Percentiles rank a stretch among this genome's conserved stretches.
phyloP scores from a whole-genome alignment of 1,140 invertebrate species.

The Matsumurasca onukii region DNA sequence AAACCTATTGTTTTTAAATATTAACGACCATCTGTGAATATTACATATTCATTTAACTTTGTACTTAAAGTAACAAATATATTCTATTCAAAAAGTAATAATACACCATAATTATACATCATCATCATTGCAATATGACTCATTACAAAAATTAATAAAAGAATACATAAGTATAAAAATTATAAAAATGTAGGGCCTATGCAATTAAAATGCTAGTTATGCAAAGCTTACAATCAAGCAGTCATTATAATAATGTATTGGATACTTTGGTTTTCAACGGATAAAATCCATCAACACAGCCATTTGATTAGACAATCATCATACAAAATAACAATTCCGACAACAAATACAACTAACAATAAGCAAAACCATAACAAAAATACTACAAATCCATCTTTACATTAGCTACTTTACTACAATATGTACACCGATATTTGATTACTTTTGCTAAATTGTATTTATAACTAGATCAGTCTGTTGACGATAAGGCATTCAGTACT shows the following conservation, averaged over 20 bases:
- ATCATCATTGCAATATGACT: too few relatives aligned
- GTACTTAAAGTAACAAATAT: too few relatives aligned
- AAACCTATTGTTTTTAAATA: too few relatives aligned
- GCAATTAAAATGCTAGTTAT: too few relatives aligned
- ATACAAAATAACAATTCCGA: conserved; percentile 4
- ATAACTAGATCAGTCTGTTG: conserved; percentile 23
- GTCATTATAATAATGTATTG: conserved; percentile 8
- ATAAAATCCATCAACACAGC: conserved; percentile 24
- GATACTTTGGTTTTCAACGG: conserved; percentile 23
- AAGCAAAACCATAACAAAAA: conserved; percentile 18
- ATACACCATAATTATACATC: too few relatives aligned
- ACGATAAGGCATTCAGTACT: conserved; percentile 24
- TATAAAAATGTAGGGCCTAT: too few relatives aligned
- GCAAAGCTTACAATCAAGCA: too few relatives aligned
- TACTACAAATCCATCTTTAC: background rate
- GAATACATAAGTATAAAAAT: too few relatives aligned
- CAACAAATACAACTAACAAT: conserved; percentile 5
- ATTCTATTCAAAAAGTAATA: too few relatives aligned
- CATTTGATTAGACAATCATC: background rate
- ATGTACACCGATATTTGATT: conserved; percentile 21
- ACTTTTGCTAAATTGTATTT: background rate
- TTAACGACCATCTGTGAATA: too few relatives aligned
- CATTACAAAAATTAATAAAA: too few relatives aligned
- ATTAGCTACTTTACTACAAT: background rate
- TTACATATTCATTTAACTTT: too few relatives aligned